phyloP scores from a whole-genome alignment of 2,888 invertebrate species.

The Orchesellides sinensis region DNA sequence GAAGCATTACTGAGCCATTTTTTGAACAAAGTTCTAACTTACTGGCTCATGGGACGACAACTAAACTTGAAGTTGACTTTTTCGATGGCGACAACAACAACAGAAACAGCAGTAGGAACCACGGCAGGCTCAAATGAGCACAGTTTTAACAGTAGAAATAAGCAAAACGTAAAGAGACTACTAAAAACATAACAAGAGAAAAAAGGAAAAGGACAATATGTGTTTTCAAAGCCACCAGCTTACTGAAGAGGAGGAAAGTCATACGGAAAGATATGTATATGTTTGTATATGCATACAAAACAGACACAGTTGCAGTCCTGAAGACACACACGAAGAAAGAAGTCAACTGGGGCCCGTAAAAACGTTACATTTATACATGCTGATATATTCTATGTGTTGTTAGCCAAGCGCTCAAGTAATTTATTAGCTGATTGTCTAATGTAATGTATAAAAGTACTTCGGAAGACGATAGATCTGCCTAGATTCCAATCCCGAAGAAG shows the following conservation, averaged over 20 bases:
- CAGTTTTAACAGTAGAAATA: slow-evolving; percentile 20
- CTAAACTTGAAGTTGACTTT: neutral
- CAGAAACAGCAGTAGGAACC: slow-evolving; percentile 1
- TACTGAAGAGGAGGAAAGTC: neutral
- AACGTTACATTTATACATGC: neutral
- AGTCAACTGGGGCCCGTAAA: slow-evolving; percentile 41
- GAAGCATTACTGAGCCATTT: slow-evolving; percentile 1
- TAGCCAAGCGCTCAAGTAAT: slow-evolving; percentile 48
- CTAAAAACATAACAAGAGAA: too few relatives aligned
- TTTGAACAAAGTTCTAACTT: slow-evolving; percentile 24
- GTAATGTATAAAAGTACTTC: slow-evolving; percentile 43
- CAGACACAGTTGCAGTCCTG: neutral
- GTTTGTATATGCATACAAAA: neutral
- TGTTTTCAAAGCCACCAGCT: neutral
- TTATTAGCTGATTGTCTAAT: slow-evolving; percentile 59
- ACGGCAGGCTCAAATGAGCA: too few relatives aligned
- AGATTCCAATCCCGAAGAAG: slow-evolving; percentile 41
- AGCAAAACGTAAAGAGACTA: neutral
- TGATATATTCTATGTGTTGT: slow-evolving; percentile 24
- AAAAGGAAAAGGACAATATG: neutral
- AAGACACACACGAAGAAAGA: slow-evolving; percentile 26
- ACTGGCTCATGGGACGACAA: slow-evolving; percentile 17
- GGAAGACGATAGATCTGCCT: slow-evolving; percentile 55
- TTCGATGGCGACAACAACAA: slow-evolving; percentile 21
- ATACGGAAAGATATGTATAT: neutral